Evolutionary conservation across 30 jellyfish, hydroid and myxozoan species (phyloP), one percentile per base, ranked within the genome.

Genomic region (Mastigias papua): DNA sequence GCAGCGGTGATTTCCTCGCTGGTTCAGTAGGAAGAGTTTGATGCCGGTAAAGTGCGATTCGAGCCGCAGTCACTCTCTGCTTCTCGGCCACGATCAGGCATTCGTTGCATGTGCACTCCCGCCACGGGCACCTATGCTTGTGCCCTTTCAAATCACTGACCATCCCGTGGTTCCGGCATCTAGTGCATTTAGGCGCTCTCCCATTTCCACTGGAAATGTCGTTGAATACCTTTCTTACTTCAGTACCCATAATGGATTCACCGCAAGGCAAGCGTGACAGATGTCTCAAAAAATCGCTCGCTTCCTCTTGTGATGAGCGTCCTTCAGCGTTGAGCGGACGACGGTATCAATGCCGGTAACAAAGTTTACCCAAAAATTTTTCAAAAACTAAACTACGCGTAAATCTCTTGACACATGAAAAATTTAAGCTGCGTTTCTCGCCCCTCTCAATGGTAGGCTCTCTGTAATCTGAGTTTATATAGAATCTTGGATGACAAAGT

Each of bases 141-240:
- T 95, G 99, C 17, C 99, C 99, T 74, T 90, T 89, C 46, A 95
- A 78, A 23, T 86, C 97, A 78, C 95, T 89, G 48, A 90, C 93
- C 88, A 89, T 61, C 15, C 99, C 99, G 75, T 95, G 99, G 71
- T 95, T 95, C 22, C 99, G 90, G 34, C 99, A 95, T 22, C 99
- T 78, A 1, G 99, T 96, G 76, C 99, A 95, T 57, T 95, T 95
- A 6, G 99, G 99, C 25, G 92, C 23, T 70, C 97, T 76, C 15
- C 95, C 95, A 25, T 69, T 69, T 25, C 61, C 16, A 42, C 25
- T 69, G 42, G 22, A 20, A 23, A n/a, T 75, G 81, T 71, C 87
- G 82, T 28, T 70, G 75, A 62, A 58, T 6, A 35, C 15, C 17
- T 48, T 67, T 69, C 32, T 82, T 15, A 37, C 91, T 48, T 68